phyloP scores from a whole-genome alignment of 1,140 invertebrate species.

The Papilio polyxenes region DNA sequence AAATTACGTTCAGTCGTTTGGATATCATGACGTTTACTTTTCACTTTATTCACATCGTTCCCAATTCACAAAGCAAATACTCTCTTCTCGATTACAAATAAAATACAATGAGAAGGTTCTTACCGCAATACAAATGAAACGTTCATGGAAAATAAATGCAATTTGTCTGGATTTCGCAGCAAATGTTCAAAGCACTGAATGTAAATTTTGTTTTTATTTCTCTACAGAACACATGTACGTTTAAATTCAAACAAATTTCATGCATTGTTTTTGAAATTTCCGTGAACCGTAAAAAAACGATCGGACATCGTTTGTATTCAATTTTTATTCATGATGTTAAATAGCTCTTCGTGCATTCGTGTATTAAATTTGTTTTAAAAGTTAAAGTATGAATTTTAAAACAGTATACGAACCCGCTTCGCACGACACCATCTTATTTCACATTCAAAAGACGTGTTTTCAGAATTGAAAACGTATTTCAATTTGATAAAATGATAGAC shows the following conservation, averaged over 20 bases:
- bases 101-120: slow-evolving; percentile 10
- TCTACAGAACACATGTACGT: background rate
- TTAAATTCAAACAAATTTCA: background rate
- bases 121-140: slow-evolving; percentile 6
- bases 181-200: background rate
- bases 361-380: background rate
- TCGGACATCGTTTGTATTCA: too few species aligned
- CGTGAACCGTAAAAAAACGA: too few species aligned
- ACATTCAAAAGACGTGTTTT: background rate
- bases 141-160: slow-evolving; percentile 12
- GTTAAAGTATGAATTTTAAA: background rate
- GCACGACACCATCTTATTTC: background rate
- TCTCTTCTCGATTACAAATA: background rate
- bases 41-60: background rate
- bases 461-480: slow-evolving; percentile 3
- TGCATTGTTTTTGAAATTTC: too few species aligned
- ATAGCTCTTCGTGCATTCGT: too few species aligned
- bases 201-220: background rate
- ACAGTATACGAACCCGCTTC: background rate
- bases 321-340: too few species aligned
- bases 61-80: slow-evolving; percentile 3
- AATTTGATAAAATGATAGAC: background rate
- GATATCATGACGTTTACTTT: background rate
- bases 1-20: background rate
- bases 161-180: slow-evolving; percentile 2